Evolutionary conservation across 1,140 invertebrate species (phyloP).

Genomic region (Heliconius eleuchia): DNA sequence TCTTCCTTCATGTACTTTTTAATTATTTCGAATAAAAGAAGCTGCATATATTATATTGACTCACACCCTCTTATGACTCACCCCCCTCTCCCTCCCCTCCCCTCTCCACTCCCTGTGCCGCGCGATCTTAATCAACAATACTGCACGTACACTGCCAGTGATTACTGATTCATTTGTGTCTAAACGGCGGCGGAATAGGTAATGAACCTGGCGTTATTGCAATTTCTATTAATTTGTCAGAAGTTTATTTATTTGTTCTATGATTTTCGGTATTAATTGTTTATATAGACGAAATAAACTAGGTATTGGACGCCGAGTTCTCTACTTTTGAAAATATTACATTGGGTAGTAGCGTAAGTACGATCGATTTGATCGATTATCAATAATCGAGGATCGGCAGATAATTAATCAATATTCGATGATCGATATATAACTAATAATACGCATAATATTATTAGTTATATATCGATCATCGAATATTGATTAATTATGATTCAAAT

Average conservation of each 20-base stretch:
- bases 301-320: not conserved
- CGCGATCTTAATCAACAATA: constrained; percentile 14
- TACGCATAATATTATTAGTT: too few species aligned
- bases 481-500: too few species aligned
- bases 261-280: too few species aligned
- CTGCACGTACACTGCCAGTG: constrained; percentile 1
- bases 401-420: too few species aligned
- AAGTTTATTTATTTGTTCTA: not conserved
- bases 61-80: not conserved
- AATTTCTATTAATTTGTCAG: not conserved
- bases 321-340: not conserved
- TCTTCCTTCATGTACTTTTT: not conserved
- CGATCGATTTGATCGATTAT: too few species aligned
- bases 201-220: not conserved
- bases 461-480: too few species aligned
- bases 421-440: too few species aligned
- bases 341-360: not conserved
- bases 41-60: not conserved
- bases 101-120: not conserved
- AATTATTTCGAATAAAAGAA: not conserved
- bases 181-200: not conserved
- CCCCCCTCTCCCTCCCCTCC: not conserved
- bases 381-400: too few species aligned
- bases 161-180: constrained; percentile 19
- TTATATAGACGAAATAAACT: too few species aligned